phyloP scores from a whole-genome alignment of 2,888 invertebrate genomes.

The Aleiodes testaceus region DNA sequence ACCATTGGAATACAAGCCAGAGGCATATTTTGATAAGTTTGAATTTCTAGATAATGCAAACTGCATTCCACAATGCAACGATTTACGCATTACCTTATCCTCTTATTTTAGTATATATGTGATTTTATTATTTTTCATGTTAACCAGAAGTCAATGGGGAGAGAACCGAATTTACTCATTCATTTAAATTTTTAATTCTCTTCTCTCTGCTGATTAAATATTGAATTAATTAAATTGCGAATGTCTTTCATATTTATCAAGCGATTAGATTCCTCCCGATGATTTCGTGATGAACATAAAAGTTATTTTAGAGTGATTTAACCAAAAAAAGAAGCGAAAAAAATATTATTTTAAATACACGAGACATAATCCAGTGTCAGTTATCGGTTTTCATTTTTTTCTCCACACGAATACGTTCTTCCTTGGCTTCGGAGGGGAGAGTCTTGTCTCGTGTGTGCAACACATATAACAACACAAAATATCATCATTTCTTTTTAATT shows the following conservation, averaged over 20 bases:
- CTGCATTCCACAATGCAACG: constrained; percentile 12
- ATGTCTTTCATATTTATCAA: too few relatives aligned
- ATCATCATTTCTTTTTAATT: constrained; percentile 43
- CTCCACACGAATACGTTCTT: constrained; percentile 12
- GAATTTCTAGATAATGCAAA: constrained; percentile 21
- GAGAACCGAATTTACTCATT: too few relatives aligned
- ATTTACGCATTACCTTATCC: not conserved
- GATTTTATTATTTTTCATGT: not conserved
- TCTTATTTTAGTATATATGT: not conserved
- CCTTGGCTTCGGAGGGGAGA: not conserved
- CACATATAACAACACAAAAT: constrained; percentile 26
- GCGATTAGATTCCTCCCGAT: too few relatives aligned
- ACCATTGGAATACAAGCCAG: not conserved
- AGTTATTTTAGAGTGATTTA: too few relatives aligned
- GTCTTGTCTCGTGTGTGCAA: constrained; percentile 16
- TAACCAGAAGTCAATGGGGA: too few relatives aligned
- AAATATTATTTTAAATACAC: not conserved
- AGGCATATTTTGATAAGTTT: constrained; percentile 11
- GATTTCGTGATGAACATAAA: too few relatives aligned
- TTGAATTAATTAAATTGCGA: too few relatives aligned
- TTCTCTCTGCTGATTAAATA: too few relatives aligned
- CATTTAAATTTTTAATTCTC: too few relatives aligned
- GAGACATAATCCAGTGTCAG: constrained; percentile 25
- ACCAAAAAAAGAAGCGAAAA: not conserved
- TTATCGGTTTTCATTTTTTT: constrained; percentile 33